These are phyloP conservation scores for Mormyrus proboscirostris DNA, from an alignment of 2,797 vertebrate genomes.

Conservation along the genomic window DNA sequence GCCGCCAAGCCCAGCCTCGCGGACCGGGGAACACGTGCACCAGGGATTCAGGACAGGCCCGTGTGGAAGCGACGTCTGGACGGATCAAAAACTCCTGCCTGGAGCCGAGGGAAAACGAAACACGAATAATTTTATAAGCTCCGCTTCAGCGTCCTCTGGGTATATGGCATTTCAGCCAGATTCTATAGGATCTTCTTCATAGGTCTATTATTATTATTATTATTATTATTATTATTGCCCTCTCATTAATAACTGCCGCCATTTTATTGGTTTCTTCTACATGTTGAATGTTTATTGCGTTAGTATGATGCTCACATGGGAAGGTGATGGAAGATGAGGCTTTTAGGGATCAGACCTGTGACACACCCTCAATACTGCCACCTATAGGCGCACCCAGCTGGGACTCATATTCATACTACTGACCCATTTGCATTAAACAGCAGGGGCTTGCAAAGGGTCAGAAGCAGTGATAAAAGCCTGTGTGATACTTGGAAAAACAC, in stretches of 20 bases:
- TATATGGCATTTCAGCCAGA: conserved; percentile 76
- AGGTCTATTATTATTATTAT: conserved; percentile 34
- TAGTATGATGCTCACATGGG: conserved; percentile 15
- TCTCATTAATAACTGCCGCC: conserved; percentile 29
- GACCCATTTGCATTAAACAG: conserved; percentile 23
- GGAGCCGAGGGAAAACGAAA: conserved; percentile 65
- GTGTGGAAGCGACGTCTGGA: conserved; percentile 45
- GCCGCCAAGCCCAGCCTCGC: conserved; percentile 38
- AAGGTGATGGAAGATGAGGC: background rate
- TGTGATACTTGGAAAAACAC: conserved; percentile 19
- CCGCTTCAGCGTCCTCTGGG: conserved; percentile 71
- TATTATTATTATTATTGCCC: conserved; percentile 30
- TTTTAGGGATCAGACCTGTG: conserved; percentile 28
- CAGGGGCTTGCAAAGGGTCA: background rate
- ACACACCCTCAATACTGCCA: conserved; percentile 28
- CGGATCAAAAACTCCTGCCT: conserved; percentile 55
- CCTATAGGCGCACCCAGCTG: background rate
- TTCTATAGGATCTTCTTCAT: conserved; percentile 73
- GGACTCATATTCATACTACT: conserved; percentile 26
- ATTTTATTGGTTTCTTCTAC: background rate
- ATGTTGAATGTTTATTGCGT: conserved; percentile 8
- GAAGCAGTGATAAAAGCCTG: conserved; percentile 7
- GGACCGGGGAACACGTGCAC: conserved; percentile 37
- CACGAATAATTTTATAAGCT: conserved; percentile 82
- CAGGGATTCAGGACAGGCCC: conserved; percentile 51